These are phyloP conservation scores for Strigops habroptila DNA, from an alignment of 2,113 vertebrate species.

Conservation along the genomic window DNA sequence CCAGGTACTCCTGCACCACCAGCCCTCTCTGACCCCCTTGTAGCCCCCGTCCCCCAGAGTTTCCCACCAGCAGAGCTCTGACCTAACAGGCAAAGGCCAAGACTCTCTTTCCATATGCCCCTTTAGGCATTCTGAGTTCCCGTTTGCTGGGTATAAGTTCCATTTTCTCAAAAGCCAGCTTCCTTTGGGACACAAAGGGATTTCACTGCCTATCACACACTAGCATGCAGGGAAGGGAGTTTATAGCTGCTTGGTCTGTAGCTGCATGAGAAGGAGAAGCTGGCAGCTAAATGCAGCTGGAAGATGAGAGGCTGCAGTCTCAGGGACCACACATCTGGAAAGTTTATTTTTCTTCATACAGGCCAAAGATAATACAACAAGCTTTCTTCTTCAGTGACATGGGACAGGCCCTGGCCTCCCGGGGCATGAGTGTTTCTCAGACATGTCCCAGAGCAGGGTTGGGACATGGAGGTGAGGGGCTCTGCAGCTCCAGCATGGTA, in stretches of 20 bases:
- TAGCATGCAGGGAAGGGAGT: not conserved
- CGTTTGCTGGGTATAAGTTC: not conserved
- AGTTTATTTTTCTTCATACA: not conserved
- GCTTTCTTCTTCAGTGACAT: not conserved
- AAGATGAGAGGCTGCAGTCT: not conserved
- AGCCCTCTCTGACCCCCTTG: not conserved
- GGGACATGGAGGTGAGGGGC: not conserved
- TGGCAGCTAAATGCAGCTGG: not conserved
- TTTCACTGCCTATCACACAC: not conserved
- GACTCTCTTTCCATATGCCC: not conserved
- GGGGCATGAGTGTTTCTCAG: not conserved
- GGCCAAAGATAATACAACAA: not conserved
- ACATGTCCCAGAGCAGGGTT: accelerated
- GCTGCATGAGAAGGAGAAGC: not conserved
- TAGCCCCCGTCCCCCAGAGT: not conserved
- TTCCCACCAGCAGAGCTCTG: not conserved
- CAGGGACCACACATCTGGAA: not conserved
- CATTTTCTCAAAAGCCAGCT: not conserved
- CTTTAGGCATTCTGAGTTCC: not conserved
- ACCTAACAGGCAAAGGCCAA: not conserved
- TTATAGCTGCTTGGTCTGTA: not conserved
- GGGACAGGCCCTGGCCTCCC: not conserved
- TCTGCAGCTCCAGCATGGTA: not conserved
- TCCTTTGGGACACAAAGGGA: not conserved
- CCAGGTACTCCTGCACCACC: not conserved